A percentile compares a stretch with the other conserved stretches of the same genome.
These are phyloP conservation scores for Tetragonula carbonaria DNA, from an alignment of 2,888 invertebrate species.

Conservation along the genomic window DNA sequence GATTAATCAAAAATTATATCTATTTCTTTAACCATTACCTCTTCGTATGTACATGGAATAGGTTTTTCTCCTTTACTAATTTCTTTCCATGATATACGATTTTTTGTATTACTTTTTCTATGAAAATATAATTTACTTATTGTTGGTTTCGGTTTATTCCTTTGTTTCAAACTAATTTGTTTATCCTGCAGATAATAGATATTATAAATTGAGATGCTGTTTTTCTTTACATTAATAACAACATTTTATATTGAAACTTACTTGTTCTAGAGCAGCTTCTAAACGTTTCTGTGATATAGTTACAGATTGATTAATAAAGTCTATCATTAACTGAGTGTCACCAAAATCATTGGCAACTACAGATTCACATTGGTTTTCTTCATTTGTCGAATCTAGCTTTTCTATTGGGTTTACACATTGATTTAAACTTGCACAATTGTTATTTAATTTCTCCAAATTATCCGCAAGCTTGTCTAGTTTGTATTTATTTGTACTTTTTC, in stretches of 20 bases:
- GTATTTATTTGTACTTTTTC: slow-evolving; percentile 65
- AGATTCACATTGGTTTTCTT: not conserved
- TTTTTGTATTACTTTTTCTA: slow-evolving; percentile 52
- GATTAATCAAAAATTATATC: slow-evolving; percentile 31
- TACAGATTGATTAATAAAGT: slow-evolving; percentile 56
- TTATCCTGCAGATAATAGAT: slow-evolving; percentile 69
- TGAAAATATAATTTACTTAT: slow-evolving; percentile 70
- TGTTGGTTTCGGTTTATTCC: slow-evolving; percentile 68
- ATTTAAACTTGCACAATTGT: not conserved
- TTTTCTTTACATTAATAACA: not conserved
- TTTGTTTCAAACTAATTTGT: slow-evolving; percentile 74
- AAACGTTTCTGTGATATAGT: slow-evolving; percentile 77
- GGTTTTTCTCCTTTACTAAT: slow-evolving; percentile 70
- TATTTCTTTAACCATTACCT: slow-evolving; percentile 66
- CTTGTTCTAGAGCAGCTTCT: slow-evolving; percentile 74
- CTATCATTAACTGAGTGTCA: slow-evolving; percentile 58
- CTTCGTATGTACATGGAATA: slow-evolving; percentile 57
- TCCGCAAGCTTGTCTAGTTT: not conserved
- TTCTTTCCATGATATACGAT: slow-evolving; percentile 72
- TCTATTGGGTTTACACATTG: not conserved
- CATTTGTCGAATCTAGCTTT: not conserved
- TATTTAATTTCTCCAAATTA: not conserved
- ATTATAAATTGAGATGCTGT: slow-evolving; percentile 23
- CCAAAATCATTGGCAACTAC: slow-evolving; percentile 25
- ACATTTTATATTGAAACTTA: slow-evolving; percentile 47